phyloP scores from a whole-genome alignment of 2,888 invertebrate species.

The Heliconius ethilla region DNA sequence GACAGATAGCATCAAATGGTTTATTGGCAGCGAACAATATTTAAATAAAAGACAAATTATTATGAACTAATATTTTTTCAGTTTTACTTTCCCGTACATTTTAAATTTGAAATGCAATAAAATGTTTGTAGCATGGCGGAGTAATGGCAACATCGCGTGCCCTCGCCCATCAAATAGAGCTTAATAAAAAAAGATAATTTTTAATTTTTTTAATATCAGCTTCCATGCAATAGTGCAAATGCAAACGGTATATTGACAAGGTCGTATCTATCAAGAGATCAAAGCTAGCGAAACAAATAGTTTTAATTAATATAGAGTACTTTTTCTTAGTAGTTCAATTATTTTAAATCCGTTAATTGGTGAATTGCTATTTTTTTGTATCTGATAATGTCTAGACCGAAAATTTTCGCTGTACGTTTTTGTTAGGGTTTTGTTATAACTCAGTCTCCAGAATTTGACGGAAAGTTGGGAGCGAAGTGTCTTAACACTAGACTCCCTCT shows the following conservation, averaged over 20 bases:
- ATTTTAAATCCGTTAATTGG: not conserved
- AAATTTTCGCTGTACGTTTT: not conserved
- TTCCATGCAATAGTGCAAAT: conserved; percentile 27
- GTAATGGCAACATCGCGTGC: conserved; percentile 43
- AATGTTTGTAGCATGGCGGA: conserved; percentile 11
- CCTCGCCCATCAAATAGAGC: conserved; percentile 30
- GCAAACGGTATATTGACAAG: conserved; percentile 32
- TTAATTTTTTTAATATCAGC: conserved; percentile 41
- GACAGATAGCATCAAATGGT: not conserved
- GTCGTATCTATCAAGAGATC: conserved; percentile 36
- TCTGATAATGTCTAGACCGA: not conserved
- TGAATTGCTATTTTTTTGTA: not conserved
- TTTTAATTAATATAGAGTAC: conserved; percentile 8
- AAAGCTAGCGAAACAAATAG: conserved; percentile 7
- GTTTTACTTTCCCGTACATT: conserved; percentile 3
- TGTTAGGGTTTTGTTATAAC: no score
- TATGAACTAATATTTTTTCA: conserved; percentile 4
- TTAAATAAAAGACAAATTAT: conserved; percentile 8
- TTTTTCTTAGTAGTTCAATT: conserved; percentile 14
- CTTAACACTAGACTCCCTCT: no score
- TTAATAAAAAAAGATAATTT: conserved; percentile 30
- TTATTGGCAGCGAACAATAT: not conserved
- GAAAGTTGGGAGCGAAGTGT: no score
- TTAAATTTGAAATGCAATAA: conserved; percentile 25
- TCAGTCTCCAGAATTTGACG: no score